Evolutionary conservation across 1,140 invertebrate species (phyloP).

Genomic region (Trachymyrmex septentrionalis): DNA sequence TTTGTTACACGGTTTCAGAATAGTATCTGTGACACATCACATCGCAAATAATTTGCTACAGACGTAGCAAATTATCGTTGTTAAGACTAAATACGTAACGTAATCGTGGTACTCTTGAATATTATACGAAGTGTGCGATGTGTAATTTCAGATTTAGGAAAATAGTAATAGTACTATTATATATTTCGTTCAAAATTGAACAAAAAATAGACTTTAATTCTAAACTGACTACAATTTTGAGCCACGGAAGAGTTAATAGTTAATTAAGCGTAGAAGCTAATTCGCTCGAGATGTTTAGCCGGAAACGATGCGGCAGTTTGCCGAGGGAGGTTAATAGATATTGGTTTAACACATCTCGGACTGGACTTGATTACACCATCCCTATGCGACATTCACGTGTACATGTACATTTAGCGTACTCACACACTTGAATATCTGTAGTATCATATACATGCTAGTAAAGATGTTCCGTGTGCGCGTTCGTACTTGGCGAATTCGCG

Average conservation of each 20-base stretch:
- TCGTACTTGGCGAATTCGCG: constrained; percentile 27
- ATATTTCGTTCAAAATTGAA: not conserved
- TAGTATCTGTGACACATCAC: not conserved
- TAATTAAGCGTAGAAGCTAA: constrained; percentile 31
- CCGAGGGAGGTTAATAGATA: constrained; percentile 69
- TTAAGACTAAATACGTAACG: not conserved
- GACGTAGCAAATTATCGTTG: not conserved
- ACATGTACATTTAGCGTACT: not conserved
- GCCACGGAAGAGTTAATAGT: not conserved
- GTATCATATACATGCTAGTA: not conserved
- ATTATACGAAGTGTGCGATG: not conserved
- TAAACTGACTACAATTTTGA: not conserved
- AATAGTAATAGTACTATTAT: not conserved
- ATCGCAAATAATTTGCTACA: no score
- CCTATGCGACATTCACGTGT: not conserved
- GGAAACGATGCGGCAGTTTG: constrained; percentile 32
- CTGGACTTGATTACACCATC: constrained; percentile 42
- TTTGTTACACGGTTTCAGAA: not conserved
- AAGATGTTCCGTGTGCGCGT: not conserved
- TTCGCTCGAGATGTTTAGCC: constrained; percentile 31
- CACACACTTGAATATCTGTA: not conserved
- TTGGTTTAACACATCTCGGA: constrained; percentile 70
- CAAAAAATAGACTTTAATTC: not conserved
- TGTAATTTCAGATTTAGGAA: not conserved
- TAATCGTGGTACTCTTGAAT: not conserved